Base-by-base conservation (phyloP, 2,888 invertebrate species). In the Hetaerina titia region DNA sequence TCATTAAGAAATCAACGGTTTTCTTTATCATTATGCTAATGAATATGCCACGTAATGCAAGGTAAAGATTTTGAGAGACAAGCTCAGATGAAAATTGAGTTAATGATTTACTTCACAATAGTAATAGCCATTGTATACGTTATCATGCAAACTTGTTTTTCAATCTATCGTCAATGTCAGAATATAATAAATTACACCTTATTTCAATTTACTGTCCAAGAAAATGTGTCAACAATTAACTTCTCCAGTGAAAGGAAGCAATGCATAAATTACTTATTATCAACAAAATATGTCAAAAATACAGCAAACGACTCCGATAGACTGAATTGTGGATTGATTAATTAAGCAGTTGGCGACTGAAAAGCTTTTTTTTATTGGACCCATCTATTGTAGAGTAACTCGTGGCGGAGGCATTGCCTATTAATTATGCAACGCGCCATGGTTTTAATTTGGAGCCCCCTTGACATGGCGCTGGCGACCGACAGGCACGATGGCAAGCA, bases 221-320 rank as follows among this genome's bases (percentile, higher is more conserved):
- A 81, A 31, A 81, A 81, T 31, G 81, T 81, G 81, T 81, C 25
- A 81, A 81, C 25, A 81, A 81, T 81, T 81, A 31, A 81, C 13
- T 31, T 15, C 9, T 13, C 81, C 81, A 81, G 25, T 31, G 81
- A 81, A 69, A 81, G 2, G 81, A 69, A 81, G 31, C 81, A 25
- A n/a, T 81, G 81, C 81, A 31, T 81, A 81, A 81, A 81, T 81
- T 81, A 81, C 25, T 81, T 81, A 81, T 81, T 81, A 6, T n/a
- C 81, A 31, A 31, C 7, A 31, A 81, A 81, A 15, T 81, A 31
- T 31, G 31, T 81, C 81, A 13, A 81, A 81, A 25, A 81, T 81
- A 31, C 22, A n/a, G 19, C n/a, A 15, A 31, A 81, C 13, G 81
- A 81, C 15, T 81, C 81, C 81, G 25, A 25, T 15, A 2, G 31